Evolutionary conservation across 1,140 invertebrate species (phyloP).

Genomic region (Meteorus sp.): DNA sequence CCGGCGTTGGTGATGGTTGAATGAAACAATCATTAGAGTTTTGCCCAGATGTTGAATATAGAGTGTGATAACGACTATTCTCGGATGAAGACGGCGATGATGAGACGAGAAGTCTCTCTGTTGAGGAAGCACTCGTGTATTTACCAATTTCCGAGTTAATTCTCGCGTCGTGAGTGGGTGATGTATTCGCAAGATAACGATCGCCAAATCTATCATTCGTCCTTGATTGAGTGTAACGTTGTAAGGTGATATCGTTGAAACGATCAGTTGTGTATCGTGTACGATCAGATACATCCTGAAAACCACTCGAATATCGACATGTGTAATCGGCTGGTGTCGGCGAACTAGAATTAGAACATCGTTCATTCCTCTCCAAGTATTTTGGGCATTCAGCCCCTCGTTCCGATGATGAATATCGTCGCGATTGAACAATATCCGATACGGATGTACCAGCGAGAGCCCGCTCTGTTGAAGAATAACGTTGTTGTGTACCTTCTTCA

Average conservation of each 20-base stretch:
- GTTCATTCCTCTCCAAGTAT: slow-evolving; percentile 39
- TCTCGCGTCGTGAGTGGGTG: slow-evolving; percentile 26
- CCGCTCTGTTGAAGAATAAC: slow-evolving; percentile 50
- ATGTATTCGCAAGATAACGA: slow-evolving; percentile 40
- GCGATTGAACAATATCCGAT: slow-evolving; percentile 14
- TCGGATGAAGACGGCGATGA: slow-evolving; percentile 62
- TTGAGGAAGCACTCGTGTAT: slow-evolving; percentile 44
- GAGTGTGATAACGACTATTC: slow-evolving; percentile 37
- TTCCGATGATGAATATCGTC: slow-evolving; percentile 39
- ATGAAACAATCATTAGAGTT: not conserved
- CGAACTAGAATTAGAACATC: slow-evolving; percentile 38
- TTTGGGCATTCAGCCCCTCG: slow-evolving; percentile 46
- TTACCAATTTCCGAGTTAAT: slow-evolving; percentile 26
- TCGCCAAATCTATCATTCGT: slow-evolving; percentile 52
- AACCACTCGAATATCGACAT: slow-evolving; percentile 34
- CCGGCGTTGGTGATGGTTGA: slow-evolving; percentile 37
- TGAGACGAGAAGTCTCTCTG: slow-evolving; percentile 49
- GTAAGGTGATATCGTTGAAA: slow-evolving; percentile 60
- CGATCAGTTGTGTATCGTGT: slow-evolving; percentile 47
- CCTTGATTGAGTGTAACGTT: slow-evolving; percentile 59
- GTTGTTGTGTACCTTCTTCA: slow-evolving; percentile 44
- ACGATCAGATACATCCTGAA: slow-evolving; percentile 38
- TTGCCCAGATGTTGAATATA: slow-evolving; percentile 9
- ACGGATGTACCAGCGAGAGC: slow-evolving; percentile 26
- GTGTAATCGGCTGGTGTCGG: slow-evolving; percentile 41